Base-by-base conservation (phyloP, 2,797 vertebrate species). In the Poecilia gillii region DNA sequence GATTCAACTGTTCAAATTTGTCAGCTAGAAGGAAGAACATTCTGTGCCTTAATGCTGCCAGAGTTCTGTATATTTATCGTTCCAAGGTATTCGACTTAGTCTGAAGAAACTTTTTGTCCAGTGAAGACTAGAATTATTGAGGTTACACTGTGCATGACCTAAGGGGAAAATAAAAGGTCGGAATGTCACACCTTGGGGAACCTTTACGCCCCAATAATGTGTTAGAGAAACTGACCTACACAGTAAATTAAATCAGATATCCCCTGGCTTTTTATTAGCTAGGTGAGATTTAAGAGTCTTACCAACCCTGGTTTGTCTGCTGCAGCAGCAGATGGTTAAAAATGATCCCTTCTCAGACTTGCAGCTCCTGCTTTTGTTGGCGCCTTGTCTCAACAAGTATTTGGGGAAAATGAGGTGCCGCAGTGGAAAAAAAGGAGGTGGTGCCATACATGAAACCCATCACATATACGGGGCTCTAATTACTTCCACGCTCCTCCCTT, bases 391-490 rank as follows among this genome's bases (percentile, higher is more conserved):
- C 80, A 72, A 79, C 83, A 28, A 87, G 84, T 81, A 81, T 90
- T 92, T 77, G 81, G 85, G 87, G 80, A 90, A 72, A 88, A 90
- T 82, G 81, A 87, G 89, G 84, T 77, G 81, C 79, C 75, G 85
- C 81, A 55, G 88, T 80, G 85, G n/a, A 70, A 59, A 39, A 46
- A 53, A 57, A 59, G 71, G 84, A 84, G 84, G 88, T 57, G 81
- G 84, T 78, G 86, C 85, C n/a, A 62, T 68, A 81, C 84, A 85
- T 78, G 90, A 83, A 89, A 72, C 81, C 88, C 89, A 91, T 93
- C 88, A 87, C 84, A 91, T 83, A 93, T 90, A 85, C 89, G 84
- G 80, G 77, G 84, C 84, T 91, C 90, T 95, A 93, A 94, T 95
- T 94, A 92, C 90, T 80, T 81, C 86, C 86, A 75, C 59, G 53